Base-by-base conservation (phyloP, 2,888 invertebrate species). In the Blastobasis lacticolella region DNA sequence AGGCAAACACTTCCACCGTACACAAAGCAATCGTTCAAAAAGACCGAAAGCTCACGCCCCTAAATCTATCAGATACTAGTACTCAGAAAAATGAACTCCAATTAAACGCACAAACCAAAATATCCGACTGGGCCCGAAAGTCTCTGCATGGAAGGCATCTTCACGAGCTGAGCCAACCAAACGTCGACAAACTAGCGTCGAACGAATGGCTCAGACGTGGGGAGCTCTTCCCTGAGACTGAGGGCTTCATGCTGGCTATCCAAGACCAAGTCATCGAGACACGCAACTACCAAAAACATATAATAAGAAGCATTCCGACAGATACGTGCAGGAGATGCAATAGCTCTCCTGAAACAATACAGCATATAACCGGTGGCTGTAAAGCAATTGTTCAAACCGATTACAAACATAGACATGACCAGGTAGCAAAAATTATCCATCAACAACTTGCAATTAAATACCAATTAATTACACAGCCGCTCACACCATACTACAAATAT, bases 171-270 rank as follows among this genome's bases (percentile, higher is more conserved):
- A 10, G 38, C 37, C 53, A 53, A 10, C 37, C 49, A 37, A 10
- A 51, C 45, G 54, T 55, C 53, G 55, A 57, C 50, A 55, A 54
- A 51, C 10, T 41, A 10, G 56, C 56, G 46, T 56, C 54, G 50
- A 55, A 53, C 48, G 48, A 40, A 36, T 55, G 55, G 55, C 53
- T 56, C 10, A 47, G 41, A 5, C 49, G 44, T n/a, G 56, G 53
- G 4, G 48, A 53, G 9, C 45, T 51, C 5, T 55, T 49, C 45
- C 51, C 50, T 3, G 49, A 52, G 10, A 50, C 55, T 1, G 50
- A 55, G 38, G 55, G 53, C 4, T 54, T 57, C 23, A 53, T 54
- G 48, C 2, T 52, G 6, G 54, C 56, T 4, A 54, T 53, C 5
- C 53, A 57, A 10, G 49, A 49, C 38, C 49, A 52, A 38, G 36